A percentile compares a stretch with the other conserved stretches of the same genome.
These are phyloP conservation scores for Theropithecus gelada DNA, from an alignment of 2,113 vertebrate genomes.

Conservation along the genomic window DNA sequence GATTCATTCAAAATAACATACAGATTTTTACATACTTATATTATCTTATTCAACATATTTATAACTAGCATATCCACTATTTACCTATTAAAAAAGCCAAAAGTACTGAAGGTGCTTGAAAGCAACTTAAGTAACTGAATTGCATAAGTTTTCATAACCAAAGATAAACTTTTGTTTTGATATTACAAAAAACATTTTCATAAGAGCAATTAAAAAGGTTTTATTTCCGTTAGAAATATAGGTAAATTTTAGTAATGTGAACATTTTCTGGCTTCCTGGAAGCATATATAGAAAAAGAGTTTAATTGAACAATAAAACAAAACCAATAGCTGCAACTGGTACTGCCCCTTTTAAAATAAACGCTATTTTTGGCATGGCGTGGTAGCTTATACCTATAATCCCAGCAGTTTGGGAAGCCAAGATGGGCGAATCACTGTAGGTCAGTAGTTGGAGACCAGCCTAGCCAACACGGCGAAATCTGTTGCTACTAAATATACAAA, in stretches of 20 bases:
- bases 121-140: neutral
- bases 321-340: neutral
- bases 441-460: too few species aligned
- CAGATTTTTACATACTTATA: neutral
- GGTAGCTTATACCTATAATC: too few species aligned
- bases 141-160: neutral
- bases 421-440: too few species aligned
- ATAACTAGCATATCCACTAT: neutral
- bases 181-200: neutral
- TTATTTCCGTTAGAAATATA: constrained; percentile 12
- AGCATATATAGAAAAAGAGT: neutral
- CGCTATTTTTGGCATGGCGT: neutral
- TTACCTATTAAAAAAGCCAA: neutral
- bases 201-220: neutral
- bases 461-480: too few species aligned
- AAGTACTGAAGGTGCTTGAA: neutral
- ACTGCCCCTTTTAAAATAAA: neutral
- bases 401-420: too few species aligned
- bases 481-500: too few species aligned
- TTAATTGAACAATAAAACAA: constrained; percentile 31
- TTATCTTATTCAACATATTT: neutral
- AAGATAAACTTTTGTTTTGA: neutral
- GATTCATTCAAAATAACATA: constrained; percentile 6
- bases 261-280: neutral
- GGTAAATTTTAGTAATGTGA: neutral